These are phyloP conservation scores for Chlamydotis undulata DNA, from an alignment of 2,113 vertebrate species.

Conservation along the genomic window DNA sequence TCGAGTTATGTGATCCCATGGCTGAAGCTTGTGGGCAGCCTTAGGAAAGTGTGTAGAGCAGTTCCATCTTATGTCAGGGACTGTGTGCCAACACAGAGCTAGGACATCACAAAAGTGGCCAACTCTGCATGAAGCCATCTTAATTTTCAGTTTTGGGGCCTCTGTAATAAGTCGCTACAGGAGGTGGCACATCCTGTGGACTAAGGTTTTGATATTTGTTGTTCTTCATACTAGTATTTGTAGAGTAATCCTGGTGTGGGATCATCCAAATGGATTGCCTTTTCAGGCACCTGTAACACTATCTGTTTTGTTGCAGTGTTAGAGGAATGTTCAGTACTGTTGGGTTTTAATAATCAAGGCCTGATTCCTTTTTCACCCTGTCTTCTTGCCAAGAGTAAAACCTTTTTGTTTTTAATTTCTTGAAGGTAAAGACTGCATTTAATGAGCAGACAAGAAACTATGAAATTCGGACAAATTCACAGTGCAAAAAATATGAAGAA, in stretches of 20 bases:
- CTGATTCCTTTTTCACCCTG: not conserved
- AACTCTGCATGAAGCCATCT: not conserved
- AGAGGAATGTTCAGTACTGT: not conserved
- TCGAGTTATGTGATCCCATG: accelerated
- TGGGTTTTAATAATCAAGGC: not conserved
- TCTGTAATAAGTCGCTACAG: not conserved
- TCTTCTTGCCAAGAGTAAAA: not conserved
- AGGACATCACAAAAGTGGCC: not conserved
- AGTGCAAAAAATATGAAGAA: slow-evolving; percentile 76
- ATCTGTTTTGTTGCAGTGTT: not conserved
- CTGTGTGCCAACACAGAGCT: not conserved
- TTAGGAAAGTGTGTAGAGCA: not conserved
- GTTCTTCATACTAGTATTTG: not conserved
- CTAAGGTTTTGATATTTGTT: not conserved
- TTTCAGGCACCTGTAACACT: not conserved
- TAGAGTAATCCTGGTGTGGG: not conserved
- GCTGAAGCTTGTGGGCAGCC: not conserved
- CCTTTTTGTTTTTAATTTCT: not conserved
- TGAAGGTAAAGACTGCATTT: slow-evolving; percentile 87
- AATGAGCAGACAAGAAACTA: slow-evolving; percentile 82
- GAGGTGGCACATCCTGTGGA: not conserved
- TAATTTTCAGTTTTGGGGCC: not conserved
- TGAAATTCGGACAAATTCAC: slow-evolving; percentile 78
- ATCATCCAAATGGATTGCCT: not conserved
- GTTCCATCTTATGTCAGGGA: not conserved